Base-by-base conservation (phyloP, 2,797 vertebrate species). In the Cephalopachus bancanus region DNA sequence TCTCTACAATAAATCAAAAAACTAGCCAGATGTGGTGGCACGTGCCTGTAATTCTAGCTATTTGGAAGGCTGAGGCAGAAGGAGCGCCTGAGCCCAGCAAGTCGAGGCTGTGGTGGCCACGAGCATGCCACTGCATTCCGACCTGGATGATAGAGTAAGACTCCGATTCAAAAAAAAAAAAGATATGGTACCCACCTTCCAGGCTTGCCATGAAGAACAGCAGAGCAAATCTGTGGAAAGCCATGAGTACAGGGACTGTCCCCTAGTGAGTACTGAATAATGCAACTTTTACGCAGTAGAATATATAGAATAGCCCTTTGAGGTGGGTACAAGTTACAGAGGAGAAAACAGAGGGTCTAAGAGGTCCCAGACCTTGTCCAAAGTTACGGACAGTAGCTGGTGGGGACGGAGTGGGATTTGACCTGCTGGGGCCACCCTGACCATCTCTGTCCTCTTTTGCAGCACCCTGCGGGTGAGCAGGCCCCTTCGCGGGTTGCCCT, bases 401-500 rank as follows among this genome's bases (percentile, higher is more conserved):
- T 22, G 28, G 44, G 24, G n/a, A 0, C 44, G 12, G 65, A n/a
- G 16, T 22, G 44, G 72, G 81, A 74, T 37, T 67, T 85, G 85
- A 81, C 65, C 33, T n/a, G 19, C 0, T 6, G 74, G 60, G 8
- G 11, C 24, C n/a, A 80, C 62, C 30, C 55, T 87, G 28, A 94
- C 76, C 69, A 11, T 30, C 33, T 67, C 15, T 0, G 2, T 49
- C 26, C 30, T 88, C 16, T 33, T 51, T 81, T 83, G 44, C 37
- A 98, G 96, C 11, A 4, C 22, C 59, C 60, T 2, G 1, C 17
- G 20, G 60, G 20, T 51, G 98, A 98, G 97, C 99, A 98, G 95
- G 98, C 96, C 62, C 55, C 76, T 96, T 87, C 12, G 93, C 1
- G 98, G 99, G 44, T 98, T 99, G 91, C 99, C 99, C 8, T 99